Conservation (phyloP, 2,888 invertebrate species). For the Dysmachus trigonus region DNA sequence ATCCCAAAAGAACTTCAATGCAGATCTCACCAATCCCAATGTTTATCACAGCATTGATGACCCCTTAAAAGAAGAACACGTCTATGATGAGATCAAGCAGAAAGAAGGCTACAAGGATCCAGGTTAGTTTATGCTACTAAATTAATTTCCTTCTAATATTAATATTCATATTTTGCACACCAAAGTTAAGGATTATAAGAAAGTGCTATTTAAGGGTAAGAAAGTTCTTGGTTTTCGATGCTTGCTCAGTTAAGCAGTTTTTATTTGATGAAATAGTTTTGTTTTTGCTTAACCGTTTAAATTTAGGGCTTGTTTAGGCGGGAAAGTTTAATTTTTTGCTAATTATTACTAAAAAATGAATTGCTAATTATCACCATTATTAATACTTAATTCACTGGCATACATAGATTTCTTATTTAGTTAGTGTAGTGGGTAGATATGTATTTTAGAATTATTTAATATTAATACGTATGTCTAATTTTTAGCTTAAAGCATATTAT, state of each 20-base stretch:
- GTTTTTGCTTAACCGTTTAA: not conserved
- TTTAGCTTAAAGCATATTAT: too few species aligned
- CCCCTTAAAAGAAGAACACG: constrained; percentile 79
- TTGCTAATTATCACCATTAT: too few species aligned
- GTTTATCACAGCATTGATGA: constrained; percentile 84
- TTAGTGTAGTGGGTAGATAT: too few species aligned
- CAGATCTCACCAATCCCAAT: constrained; percentile 84
- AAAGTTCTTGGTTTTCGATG: not conserved
- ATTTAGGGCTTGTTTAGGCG: too few species aligned
- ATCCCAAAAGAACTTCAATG: constrained; percentile 81
- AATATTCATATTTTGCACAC: not conserved
- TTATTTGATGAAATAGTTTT: not conserved
- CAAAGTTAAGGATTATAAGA: constrained; percentile 30
- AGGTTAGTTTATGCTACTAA: constrained; percentile 65
- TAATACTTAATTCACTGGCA: too few species aligned
- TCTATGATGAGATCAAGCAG: constrained; percentile 90
- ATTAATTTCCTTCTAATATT: constrained; percentile 37
- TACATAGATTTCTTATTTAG: too few species aligned
- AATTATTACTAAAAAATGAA: too few species aligned
- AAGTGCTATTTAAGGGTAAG: constrained; percentile 32
- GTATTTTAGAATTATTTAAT: too few species aligned
- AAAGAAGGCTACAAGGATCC: constrained; percentile 73
- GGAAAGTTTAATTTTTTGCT: too few species aligned
- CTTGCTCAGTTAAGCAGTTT: not conserved
- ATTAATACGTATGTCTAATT: too few species aligned